phyloP scores from a whole-genome alignment of 2,888 invertebrate species.

The Gryllus longicercus region DNA sequence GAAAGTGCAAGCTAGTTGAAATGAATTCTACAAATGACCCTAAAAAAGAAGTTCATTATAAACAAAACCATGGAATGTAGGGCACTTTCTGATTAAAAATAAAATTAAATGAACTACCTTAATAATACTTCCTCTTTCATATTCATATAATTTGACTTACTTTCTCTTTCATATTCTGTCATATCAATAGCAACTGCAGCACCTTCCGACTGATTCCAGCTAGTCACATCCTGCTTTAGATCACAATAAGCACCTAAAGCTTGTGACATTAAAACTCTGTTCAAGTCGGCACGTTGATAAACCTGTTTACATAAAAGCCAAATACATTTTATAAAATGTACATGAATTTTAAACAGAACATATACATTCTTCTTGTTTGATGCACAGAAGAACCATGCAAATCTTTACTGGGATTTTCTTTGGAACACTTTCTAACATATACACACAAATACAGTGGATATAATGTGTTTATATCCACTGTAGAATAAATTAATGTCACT shows the following conservation, averaged over 20 bases:
- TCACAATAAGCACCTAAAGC: slow-evolving; percentile 91
- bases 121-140: slow-evolving; percentile 68
- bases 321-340: neutral
- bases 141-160: slow-evolving; percentile 63
- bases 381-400: neutral
- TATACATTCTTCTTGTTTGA: neutral
- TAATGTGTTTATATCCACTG: too few species aligned
- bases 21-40: too few species aligned
- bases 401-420: too few species aligned
- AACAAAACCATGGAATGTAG: too few species aligned
- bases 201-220: slow-evolving; percentile 84
- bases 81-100: too few species aligned
- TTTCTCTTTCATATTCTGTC: slow-evolving; percentile 87
- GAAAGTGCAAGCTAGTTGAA: too few species aligned
- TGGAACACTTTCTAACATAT: too few species aligned
- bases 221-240: slow-evolving; percentile 82
- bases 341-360: neutral
- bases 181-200: slow-evolving; percentile 89
- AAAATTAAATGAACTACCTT: too few species aligned
- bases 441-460: too few species aligned
- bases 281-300: slow-evolving; percentile 91
- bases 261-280: slow-evolving; percentile 76
- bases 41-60: too few species aligned
- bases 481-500: too few species aligned
- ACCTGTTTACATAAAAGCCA: slow-evolving; percentile 40